Evolutionary conservation across 2,888 invertebrate genomes (phyloP), one percentile per base, ranked within the genome.

Genomic region (Zygothrica quintamaculata): DNA sequence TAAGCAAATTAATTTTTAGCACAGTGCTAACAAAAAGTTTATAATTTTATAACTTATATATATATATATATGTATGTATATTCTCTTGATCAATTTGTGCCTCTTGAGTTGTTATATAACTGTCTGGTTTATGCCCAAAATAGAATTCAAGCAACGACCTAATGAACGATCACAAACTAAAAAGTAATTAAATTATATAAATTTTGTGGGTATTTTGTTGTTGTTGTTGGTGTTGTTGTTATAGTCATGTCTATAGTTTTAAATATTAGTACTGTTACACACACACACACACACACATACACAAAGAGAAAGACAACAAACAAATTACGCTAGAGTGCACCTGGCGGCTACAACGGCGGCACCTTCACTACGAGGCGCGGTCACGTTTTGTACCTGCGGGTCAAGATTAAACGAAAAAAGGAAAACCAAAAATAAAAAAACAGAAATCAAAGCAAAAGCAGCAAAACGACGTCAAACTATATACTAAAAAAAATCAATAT

Each of bases 181-280:
- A 67, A 75, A 64, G 72, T 77, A 77, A 77, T 77, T 77, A 43
- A 77, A 77, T 77, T 77, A 77, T 77, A 74, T 44, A 74, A 65
- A 74, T 66, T 51, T 57, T 12, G 25, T 37, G 42, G 40, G 52
- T 33, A 8, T n/a, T 34, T 25, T 31, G 36, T 64, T 67, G 67
- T 34, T 12, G 6, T 25, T 16, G 58, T 40, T 25, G 52, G 52
- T 46, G 48, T 47, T 47, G 33, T 5, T 5, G 3, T 5, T 33
- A 26, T 59, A 56, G 65, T 60, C 51, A 47, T 60, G 66, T 60
- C 31, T 25, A 16, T 34, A 18, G 42, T 52, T 48, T 34, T 18
- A 34, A 52, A 43, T 43, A 53, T 50, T 16, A 50, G 15, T 34
- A 18, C 8, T 39, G 61, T 26, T 22, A 15, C 22, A 31, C 29